Percentiles rank a stretch among this genome's conserved stretches.
phyloP scores from a whole-genome alignment of 2,113 vertebrate species.

The Mirza zaza region DNA sequence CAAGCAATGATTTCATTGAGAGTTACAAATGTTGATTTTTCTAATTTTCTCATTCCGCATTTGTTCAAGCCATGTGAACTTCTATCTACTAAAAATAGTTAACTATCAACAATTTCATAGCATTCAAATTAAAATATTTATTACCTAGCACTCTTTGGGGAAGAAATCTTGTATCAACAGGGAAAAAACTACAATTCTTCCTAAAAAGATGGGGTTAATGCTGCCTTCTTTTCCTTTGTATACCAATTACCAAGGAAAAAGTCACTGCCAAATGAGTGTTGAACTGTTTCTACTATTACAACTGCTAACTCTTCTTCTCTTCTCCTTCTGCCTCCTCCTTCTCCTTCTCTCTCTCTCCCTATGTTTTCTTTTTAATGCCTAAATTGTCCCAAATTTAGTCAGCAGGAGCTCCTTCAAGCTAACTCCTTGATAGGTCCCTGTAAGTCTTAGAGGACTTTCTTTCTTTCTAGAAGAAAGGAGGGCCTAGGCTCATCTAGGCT shows the following conservation, averaged over 20 bases:
- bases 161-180: background rate
- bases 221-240: conserved; percentile 8
- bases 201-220: background rate
- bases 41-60: background rate
- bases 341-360: too few relatives aligned
- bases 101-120: background rate
- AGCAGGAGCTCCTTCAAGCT: background rate
- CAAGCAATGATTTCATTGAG: background rate
- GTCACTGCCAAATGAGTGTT: background rate
- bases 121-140: conserved; percentile 10
- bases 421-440: background rate
- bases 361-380: background rate
- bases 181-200: background rate
- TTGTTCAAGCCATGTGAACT: background rate
- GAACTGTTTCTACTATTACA: background rate
- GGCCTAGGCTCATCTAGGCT: background rate
- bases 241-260: background rate
- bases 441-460: background rate
- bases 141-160: background rate
- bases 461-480: background rate
- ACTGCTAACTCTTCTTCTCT: background rate
- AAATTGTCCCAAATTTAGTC: background rate
- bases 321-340: too few relatives aligned
- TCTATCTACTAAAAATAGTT: background rate
- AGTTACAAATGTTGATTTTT: background rate